These are phyloP conservation scores for Drosophila neonasuta DNA, from an alignment of 2,888 invertebrate species.

Conservation along the genomic window DNA sequence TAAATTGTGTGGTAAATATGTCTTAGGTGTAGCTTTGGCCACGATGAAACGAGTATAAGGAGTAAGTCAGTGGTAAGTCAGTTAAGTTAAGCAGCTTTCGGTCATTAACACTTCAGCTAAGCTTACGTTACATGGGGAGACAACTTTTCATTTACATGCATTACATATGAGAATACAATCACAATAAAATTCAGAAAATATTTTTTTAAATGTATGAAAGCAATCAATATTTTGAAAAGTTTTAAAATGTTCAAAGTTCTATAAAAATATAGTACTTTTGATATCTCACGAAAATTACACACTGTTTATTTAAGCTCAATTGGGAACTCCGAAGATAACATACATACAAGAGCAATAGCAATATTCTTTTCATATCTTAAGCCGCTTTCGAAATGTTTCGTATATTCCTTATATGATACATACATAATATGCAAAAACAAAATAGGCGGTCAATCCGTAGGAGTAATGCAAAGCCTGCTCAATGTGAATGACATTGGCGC, in stretches of 20 bases:
- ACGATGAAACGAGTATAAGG: not conserved
- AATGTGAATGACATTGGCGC: slow-evolving; percentile 60
- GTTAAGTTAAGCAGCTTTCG: slow-evolving; percentile 12
- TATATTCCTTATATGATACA: not conserved
- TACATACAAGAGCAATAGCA: too few species aligned
- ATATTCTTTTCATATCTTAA: not conserved
- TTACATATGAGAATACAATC: not conserved
- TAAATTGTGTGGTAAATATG: slow-evolving; percentile 55
- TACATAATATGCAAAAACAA: slow-evolving; percentile 2
- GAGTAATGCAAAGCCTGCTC: slow-evolving; percentile 41
- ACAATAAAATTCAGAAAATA: too few species aligned
- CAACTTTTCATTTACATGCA: not conserved
- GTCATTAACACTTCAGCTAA: slow-evolving; percentile 22
- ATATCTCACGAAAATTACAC: too few species aligned
- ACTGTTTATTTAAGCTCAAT: too few species aligned
- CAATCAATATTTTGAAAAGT: too few species aligned
- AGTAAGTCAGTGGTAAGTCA: slow-evolving; percentile 6
- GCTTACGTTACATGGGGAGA: not conserved
- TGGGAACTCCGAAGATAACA: too few species aligned
- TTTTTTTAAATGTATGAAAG: too few species aligned
- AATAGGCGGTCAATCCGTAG: slow-evolving; percentile 9
- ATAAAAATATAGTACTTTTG: too few species aligned
- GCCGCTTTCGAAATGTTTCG: too few species aligned
- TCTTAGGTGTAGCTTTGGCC: slow-evolving; percentile 23
- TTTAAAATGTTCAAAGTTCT: too few species aligned